phyloP scores from a whole-genome alignment of 2,888 invertebrate species.

The Yponomeuta evonymella region DNA sequence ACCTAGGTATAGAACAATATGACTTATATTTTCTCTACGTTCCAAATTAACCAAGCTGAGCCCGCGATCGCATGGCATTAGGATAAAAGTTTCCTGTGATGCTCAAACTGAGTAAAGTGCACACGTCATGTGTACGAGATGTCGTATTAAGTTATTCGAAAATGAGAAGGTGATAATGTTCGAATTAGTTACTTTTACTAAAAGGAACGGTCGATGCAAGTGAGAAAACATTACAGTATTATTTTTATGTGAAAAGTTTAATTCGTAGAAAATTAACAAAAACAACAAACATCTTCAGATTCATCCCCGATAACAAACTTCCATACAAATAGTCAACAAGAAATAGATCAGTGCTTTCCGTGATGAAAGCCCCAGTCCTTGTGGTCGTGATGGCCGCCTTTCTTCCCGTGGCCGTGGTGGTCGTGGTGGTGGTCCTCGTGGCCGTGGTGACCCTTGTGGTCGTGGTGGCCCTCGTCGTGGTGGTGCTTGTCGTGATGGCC shows the following conservation, averaged over 20 bases:
- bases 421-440: conserved; percentile 84
- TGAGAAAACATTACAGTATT: neutral
- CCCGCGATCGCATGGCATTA: too few relatives aligned
- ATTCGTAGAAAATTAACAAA: conserved; percentile 20
- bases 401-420: conserved; percentile 85
- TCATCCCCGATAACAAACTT: conserved; percentile 22
- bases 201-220: neutral
- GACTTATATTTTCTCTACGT: too few relatives aligned
- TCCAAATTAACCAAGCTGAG: too few relatives aligned
- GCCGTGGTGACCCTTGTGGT: conserved; percentile 86
- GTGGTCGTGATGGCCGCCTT: conserved; percentile 83
- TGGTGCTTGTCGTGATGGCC: conserved; percentile 88
- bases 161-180: too few relatives aligned
- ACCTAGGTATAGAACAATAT: too few relatives aligned
- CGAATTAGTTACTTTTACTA: too few relatives aligned
- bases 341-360: conserved; percentile 57
- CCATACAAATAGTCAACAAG: conserved; percentile 22
- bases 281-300: conserved; percentile 23
- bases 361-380: conserved; percentile 83
- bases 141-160: too few relatives aligned
- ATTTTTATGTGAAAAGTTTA: conserved; percentile 13
- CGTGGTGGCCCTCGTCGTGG: conserved; percentile 86
- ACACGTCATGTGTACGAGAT: too few relatives aligned
- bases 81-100: too few relatives aligned
- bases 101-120: too few relatives aligned